Percentiles rank a stretch among this genome's conserved stretches.
Conservation (phyloP, 2,113 vertebrate genomes). For the Emydura subglobosa region DNA sequence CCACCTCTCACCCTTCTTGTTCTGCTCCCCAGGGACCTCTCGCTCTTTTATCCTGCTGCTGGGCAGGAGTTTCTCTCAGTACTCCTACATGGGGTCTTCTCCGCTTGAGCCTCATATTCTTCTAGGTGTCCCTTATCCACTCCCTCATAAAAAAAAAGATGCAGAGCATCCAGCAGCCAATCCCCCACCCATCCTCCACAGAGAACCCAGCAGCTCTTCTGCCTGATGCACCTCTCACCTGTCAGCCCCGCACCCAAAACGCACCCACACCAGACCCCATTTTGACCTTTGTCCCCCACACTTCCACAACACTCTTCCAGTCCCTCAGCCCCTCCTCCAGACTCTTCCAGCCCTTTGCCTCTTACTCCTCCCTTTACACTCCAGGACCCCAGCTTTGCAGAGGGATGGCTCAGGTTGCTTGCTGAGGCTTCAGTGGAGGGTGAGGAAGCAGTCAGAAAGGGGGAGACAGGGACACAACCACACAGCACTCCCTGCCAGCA, state of each 20-base stretch:
- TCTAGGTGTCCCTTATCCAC: background rate
- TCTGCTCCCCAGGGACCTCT: background rate
- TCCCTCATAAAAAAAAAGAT: background rate
- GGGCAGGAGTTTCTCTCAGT: background rate
- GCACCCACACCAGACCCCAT: background rate
- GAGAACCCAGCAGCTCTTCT: background rate
- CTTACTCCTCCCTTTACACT: background rate
- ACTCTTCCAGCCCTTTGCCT: background rate
- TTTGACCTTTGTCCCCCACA: background rate
- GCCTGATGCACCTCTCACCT: background rate
- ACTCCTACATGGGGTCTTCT: background rate
- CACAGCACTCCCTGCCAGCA: background rate
- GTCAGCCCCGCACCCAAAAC: background rate
- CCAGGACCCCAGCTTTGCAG: background rate
- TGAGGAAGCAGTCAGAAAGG: background rate
- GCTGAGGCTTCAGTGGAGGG: background rate
- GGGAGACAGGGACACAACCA: background rate
- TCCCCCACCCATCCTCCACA: background rate
- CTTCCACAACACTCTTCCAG: background rate
- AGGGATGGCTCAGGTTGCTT: background rate
- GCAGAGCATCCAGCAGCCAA: accelerated
- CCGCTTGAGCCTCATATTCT: background rate
- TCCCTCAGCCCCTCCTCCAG: background rate
- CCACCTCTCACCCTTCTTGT: background rate
- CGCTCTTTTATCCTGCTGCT: background rate